Percentiles rank a stretch among this genome's conserved stretches.
These are phyloP conservation scores for Mystacides longicornis DNA, from an alignment of 2,888 invertebrate species.

Conservation along the genomic window DNA sequence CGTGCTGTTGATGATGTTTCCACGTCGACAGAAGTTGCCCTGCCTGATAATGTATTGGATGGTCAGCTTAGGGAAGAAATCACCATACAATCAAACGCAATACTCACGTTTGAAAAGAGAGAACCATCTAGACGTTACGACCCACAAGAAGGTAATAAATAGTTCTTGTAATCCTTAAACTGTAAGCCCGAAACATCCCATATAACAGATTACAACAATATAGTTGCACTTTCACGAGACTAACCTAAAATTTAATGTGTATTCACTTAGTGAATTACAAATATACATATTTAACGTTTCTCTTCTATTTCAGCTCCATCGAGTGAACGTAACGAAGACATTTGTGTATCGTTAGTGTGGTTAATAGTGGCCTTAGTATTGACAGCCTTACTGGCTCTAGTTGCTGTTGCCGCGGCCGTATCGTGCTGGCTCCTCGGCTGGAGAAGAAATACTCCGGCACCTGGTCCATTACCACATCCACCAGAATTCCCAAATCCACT, in stretches of 20 bases:
- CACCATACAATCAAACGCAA: conserved; percentile 85
- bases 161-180: conserved; percentile 29
- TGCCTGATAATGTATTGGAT: conserved; percentile 51
- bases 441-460: conserved; percentile 75
- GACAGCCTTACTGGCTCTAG: conserved; percentile 83
- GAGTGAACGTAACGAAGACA: conserved; percentile 48
- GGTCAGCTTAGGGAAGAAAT: conserved; percentile 89
- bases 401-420: conserved; percentile 89
- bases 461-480: conserved; percentile 88
- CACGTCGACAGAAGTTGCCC: conserved; percentile 47
- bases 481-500: conserved; percentile 93
- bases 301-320: conserved; percentile 25
- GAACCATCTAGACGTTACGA: conserved; percentile 69
- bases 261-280: background rate
- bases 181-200: background rate
- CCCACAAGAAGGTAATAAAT: conserved; percentile 60
- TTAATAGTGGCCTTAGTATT: conserved; percentile 87
- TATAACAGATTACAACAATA: background rate
- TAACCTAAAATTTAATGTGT: background rate
- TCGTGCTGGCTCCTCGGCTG: conserved; percentile 95
- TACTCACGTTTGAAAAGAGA: conserved; percentile 80
- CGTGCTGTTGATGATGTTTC: conserved; percentile 41
- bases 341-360: conserved; percentile 90
- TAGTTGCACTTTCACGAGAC: background rate
- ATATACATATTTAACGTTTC: no score